Base-by-base conservation (phyloP, 2,797 vertebrate genomes). In the Crenuchus spilurus region DNA sequence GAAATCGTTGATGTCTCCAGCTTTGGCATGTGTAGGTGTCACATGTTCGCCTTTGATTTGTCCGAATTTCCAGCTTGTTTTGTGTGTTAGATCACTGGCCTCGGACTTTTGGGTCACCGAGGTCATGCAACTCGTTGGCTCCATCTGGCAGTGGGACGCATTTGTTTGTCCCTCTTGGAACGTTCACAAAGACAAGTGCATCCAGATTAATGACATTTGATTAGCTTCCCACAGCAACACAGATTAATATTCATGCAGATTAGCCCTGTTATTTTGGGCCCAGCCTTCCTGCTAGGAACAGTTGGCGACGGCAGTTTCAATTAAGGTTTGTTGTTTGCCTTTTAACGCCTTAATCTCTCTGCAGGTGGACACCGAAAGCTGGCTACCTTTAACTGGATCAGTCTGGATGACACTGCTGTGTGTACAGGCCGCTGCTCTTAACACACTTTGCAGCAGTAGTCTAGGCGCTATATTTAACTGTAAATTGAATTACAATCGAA, bases 221-320 rank as follows among this genome's bases (percentile, higher is more conserved):
- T 80, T 82, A 58, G 80, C 72, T 84, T 87, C 85, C 87, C 85
- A 75, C 83, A 72, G 88, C 80, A 83, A 78, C 68, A 1, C 22
- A 76, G 79, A 91, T 90, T 82, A 90, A 91, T 91, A 90, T 90
- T 90, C 87, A 89, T 89, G 86, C 72, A 81, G 75, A 83, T 82
- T 63, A 75, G 73, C 73, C 37, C 6, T 79, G 79, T 74, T 83
- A 77, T 80, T 81, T 52, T 71, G 62, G 77, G 68, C 64, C 60
- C 28, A 1, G 72, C 49, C 33, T 70, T 68, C 60, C 58, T 75
- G 72, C 79, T 54, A 42, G 49, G 70, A 84, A 75, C 77, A 81
- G 72, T 77, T 77, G 79, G 77, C 58, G 76, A 80, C 61, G 66
- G 76, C 66, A 85, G 75, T 86, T 88, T 87, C 73, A 85, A 82